These are phyloP conservation scores for Metaphire vulgaris DNA, from an alignment of 1,140 invertebrate genomes.

Conservation along the genomic window DNA sequence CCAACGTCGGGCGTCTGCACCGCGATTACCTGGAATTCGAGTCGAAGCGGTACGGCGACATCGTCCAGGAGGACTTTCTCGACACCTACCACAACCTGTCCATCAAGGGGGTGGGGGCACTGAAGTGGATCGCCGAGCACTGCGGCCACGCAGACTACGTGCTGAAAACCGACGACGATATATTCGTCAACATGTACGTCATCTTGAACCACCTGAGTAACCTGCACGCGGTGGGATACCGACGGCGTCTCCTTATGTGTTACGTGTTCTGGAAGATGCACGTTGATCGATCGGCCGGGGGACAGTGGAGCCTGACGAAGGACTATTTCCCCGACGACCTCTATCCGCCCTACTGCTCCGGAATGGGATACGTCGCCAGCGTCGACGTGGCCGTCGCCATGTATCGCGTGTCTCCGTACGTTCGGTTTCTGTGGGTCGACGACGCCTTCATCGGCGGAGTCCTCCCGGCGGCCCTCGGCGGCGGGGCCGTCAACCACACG, in stretches of 20 bases:
- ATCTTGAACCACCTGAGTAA: constrained; percentile 30
- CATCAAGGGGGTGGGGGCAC: constrained; percentile 67
- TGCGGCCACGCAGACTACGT: constrained; percentile 56
- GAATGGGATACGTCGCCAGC: constrained; percentile 11
- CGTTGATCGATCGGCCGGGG: constrained; percentile 32
- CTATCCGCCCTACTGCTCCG: constrained; percentile 29
- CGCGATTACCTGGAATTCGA: constrained; percentile 56
- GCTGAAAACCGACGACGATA: constrained; percentile 57
- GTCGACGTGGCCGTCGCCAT: constrained; percentile 19
- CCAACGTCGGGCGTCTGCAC: not conserved
- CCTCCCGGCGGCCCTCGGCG: constrained; percentile 23
- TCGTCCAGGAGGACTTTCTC: constrained; percentile 70
- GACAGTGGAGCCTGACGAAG: constrained; percentile 17
- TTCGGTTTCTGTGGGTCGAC: constrained; percentile 44
- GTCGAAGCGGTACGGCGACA: constrained; percentile 59
- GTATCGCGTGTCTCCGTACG: constrained; percentile 18
- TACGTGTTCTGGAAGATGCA: constrained; percentile 26
- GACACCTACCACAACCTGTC: constrained; percentile 78
- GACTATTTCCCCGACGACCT: constrained; percentile 16
- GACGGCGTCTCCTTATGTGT: constrained; percentile 15
- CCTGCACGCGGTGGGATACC: not conserved
- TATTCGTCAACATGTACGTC: constrained; percentile 53
- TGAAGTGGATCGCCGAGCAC: constrained; percentile 71
- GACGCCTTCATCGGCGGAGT: constrained; percentile 31
- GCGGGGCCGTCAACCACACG: constrained; percentile 24